Base-by-base conservation (phyloP, 2,797 vertebrate species). In the Thripadectes ignobilis region DNA sequence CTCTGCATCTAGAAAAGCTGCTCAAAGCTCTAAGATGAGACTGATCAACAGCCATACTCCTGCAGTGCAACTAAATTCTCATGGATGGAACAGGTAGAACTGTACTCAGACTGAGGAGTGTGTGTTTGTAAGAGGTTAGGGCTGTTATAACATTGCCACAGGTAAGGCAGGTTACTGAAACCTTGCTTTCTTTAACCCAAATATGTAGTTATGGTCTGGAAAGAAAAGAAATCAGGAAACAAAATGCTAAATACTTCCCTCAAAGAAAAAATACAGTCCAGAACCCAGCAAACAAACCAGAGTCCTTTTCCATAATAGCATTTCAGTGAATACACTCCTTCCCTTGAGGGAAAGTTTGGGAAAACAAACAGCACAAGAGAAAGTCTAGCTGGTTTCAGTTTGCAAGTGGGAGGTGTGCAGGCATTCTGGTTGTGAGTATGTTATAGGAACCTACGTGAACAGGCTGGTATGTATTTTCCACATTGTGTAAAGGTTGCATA, bases 321-420 rank as follows among this genome's bases (percentile, higher is more conserved):
- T 54, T 75, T 66, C 69, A 85, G 51, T 38, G 77, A 95, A 49
- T 72, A 48, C 52, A 14, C 83, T 86, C 77, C 83, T 95, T 92
- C 54, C 76, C 93, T 66, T 52, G 76, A 52, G 89, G 79, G 69
- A 55, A 84, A 79, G 62, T 74, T 78, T 46, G 79, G 88, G 82
- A 84, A 85, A 95, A 69, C 80, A 92, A 94, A 82, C 62, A 91
- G 43, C 43, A 14, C 29, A 24, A 73, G 86, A 58, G 93, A 93
- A 95, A 91, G 88, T 90, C 71, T 93, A 39, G 74, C 88, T 1
- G 2, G 76, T 88, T 95, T 85, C 57, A 74, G 2, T 93, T 89
- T 88, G 77, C 52, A 67, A 84, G 85, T 77, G 79, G 74, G 78
- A 96, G 88, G 80, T 89, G 92, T 85, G 68, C 78, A 82, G 92